Evolutionary conservation across 2,888 invertebrate species (phyloP).

Genomic region (Leptinotarsa tumamoca): DNA sequence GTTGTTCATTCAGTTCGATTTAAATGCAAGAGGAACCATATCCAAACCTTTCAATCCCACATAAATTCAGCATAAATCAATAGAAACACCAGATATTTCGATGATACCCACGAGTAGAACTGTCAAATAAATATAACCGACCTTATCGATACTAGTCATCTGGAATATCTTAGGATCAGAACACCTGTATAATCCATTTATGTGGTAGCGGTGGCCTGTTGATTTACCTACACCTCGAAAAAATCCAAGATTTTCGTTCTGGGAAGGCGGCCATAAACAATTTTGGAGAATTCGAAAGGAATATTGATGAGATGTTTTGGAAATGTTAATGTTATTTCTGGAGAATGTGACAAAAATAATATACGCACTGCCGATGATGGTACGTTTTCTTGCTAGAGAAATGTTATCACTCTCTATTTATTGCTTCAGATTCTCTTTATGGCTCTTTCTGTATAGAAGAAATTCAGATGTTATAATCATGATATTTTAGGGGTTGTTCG

Average conservation of each 20-base stretch:
- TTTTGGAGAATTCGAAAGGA: constrained; percentile 48
- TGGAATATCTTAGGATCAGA: constrained; percentile 39
- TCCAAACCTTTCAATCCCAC: constrained; percentile 35
- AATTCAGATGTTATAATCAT: constrained; percentile 12
- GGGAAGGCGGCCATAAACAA: constrained; percentile 49
- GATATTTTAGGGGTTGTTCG: not conserved
- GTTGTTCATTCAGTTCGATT: constrained; percentile 4
- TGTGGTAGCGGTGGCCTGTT: constrained; percentile 31
- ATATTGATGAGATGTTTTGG: constrained; percentile 52
- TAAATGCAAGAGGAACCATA: constrained; percentile 13
- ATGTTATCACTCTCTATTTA: constrained; percentile 47
- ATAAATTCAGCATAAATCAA: constrained; percentile 44
- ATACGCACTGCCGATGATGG: constrained; percentile 43
- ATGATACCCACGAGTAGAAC: constrained; percentile 37
- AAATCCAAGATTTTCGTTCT: constrained; percentile 46
- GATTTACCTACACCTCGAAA: constrained; percentile 42
- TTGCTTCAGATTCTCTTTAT: constrained; percentile 33
- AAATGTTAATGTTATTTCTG: constrained; percentile 47
- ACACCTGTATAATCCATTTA: constrained; percentile 43
- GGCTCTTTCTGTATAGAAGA: not conserved
- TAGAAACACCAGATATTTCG: constrained; percentile 35
- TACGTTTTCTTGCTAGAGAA: constrained; percentile 37
- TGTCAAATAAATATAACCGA: constrained; percentile 43
- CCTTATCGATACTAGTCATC: constrained; percentile 46
- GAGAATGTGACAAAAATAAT: constrained; percentile 51